Percentiles rank a stretch among this genome's conserved stretches.
Conservation (phyloP, 2,113 vertebrate species). For the Hypocryptadius cinnamomeus region DNA sequence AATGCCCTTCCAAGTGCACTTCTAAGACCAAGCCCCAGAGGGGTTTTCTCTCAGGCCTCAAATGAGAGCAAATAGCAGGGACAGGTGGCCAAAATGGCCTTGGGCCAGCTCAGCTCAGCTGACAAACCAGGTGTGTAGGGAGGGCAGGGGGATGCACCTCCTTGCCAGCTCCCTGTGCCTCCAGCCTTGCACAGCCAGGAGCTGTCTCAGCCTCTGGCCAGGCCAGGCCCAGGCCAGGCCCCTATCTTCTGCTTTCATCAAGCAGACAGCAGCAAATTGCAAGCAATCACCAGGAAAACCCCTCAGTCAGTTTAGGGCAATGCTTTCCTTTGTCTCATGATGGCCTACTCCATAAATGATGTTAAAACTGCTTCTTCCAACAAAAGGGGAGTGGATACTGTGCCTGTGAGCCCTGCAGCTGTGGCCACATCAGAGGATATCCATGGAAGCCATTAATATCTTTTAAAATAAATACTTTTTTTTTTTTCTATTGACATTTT, state of each 20-base stretch:
- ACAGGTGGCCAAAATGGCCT: not conserved
- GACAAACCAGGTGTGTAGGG: not conserved
- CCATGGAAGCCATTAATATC: not conserved
- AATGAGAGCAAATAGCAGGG: not conserved
- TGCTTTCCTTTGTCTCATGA: not conserved
- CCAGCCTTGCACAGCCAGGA: not conserved
- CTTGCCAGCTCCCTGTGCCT: not conserved
- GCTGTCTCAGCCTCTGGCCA: not conserved
- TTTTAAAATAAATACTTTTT: not conserved
- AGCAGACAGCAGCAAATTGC: not conserved
- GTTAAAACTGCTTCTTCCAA: not conserved
- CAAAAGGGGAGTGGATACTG: fast-evolving
- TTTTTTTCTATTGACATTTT: not conserved
- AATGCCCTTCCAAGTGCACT: not conserved
- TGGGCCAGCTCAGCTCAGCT: not conserved
- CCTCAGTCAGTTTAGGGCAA: not conserved
- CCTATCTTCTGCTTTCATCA: not conserved
- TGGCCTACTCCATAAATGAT: not conserved
- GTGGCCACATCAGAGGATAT: not conserved
- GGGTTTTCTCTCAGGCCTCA: not conserved
- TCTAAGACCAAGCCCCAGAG: not conserved
- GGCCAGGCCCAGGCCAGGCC: not conserved
- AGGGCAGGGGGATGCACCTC: not conserved
- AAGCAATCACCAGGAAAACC: not conserved
- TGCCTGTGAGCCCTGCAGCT: not conserved